Evolutionary conservation across 2,888 invertebrate genomes (phyloP), one percentile per base, ranked within the genome.

Genomic region (Polia nebulosa): DNA sequence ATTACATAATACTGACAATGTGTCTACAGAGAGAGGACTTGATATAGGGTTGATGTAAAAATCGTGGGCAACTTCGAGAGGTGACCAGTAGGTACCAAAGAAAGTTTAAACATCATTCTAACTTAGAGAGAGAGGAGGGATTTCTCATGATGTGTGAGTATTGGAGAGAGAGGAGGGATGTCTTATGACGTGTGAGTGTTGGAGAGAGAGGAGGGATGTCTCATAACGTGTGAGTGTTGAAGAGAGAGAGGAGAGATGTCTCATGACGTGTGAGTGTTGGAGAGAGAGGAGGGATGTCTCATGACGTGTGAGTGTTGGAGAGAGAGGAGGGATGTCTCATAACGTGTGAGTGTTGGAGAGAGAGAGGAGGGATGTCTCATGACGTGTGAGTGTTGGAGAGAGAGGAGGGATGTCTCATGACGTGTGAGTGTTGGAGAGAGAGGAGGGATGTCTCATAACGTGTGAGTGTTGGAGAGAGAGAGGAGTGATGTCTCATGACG

Each of bases 41-140:
- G 62, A 51, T 62, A 32, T 49, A 62, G 44, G 51, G 44, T 61
- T 44, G 17, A 52, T 22, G 32, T 70, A 20, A 70, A 55, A 62
- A 62, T 56, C 55, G 44, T 5, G 17, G 17, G 8, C 34, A 52
- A 15, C 25, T 20, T 49, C 39, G 22, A 17, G 9, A 8, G 27
- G 29, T 36, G 13, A 25, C 20, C 32, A n/a, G 13, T 36, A 20
- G 11, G 36, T n/a, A 51, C 25, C 41, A 32, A 17, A 6, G 13
- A n/a, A 64, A 63, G 22, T 59, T 65, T 34, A n/a, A 49, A 61
- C 47, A 49, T 70, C 20, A 56, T 57, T 49, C 49, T 61, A 44
- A 59, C 44, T 57, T n/a, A 22, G 13, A 58, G 22, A 25, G 34
- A 17, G 20, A 29, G 11, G 6, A 55, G 13, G 13, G 9, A 47